A percentile compares a stretch with the other conserved stretches of the same genome.
Evolutionary conservation across 2,113 vertebrate genomes (phyloP).

Genomic region (Puffinus mauretanicus): DNA sequence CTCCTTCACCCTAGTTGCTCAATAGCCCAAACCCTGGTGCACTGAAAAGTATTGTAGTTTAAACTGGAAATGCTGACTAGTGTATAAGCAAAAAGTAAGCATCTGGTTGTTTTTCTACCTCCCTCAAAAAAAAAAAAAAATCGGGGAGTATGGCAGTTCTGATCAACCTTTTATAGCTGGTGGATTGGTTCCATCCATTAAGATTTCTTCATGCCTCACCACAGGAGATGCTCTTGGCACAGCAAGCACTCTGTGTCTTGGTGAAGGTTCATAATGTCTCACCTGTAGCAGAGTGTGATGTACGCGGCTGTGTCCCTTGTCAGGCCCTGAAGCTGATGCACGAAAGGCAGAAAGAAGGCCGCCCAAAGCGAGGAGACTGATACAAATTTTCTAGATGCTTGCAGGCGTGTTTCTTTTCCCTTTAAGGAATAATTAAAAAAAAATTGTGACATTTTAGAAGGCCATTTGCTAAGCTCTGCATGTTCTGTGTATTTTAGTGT

Average conservation of each 20-base stretch:
- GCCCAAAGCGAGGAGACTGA: neutral
- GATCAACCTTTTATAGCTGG: neutral
- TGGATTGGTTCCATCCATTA: neutral
- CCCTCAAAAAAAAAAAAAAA: neutral
- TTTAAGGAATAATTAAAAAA: constrained; percentile 20
- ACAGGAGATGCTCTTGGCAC: neutral
- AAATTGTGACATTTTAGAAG: constrained; percentile 19
- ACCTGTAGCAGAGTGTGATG: neutral
- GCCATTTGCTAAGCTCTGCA: constrained; percentile 33
- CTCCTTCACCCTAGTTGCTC: neutral
- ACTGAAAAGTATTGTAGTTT: neutral
- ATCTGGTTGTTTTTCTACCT: neutral
- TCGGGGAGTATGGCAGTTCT: neutral
- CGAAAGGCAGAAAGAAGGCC: neutral
- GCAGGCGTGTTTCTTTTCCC: neutral
- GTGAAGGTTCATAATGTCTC: neutral
- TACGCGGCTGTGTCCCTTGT: rapidly evolving
- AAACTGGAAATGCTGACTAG: neutral
- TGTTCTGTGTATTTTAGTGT: constrained; percentile 65
- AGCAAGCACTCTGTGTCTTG: neutral
- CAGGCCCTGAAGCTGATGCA: neutral
- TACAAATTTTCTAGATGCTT: neutral
- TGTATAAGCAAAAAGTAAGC: neutral
- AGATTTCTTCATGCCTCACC: neutral
- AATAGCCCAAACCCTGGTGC: neutral